These are phyloP conservation scores for Yasuhikotakia modesta DNA, from an alignment of 2,797 vertebrate species.

Conservation along the genomic window DNA sequence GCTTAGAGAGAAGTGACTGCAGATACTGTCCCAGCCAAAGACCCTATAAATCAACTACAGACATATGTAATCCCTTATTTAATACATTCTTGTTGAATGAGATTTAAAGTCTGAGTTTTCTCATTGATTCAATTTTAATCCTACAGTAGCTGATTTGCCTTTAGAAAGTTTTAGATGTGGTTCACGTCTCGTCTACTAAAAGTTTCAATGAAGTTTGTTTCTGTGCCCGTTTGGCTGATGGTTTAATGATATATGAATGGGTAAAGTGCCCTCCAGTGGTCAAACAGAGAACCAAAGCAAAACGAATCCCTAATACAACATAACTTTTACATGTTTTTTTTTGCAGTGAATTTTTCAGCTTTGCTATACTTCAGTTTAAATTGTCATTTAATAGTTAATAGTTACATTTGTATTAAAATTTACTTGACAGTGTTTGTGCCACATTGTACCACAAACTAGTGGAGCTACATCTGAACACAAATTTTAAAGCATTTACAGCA, in stretches of 20 bases:
- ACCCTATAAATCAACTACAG: conserved; percentile 3
- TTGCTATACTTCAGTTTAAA: no score
- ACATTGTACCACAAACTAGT: no score
- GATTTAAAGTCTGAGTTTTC: conserved; percentile 14
- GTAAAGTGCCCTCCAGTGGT: conserved; percentile 75
- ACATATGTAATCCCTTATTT: conserved; percentile 29
- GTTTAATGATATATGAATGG: conserved; percentile 66
- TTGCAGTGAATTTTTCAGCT: neutral
- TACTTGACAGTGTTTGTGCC: no score
- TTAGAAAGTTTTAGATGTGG: conserved; percentile 2
- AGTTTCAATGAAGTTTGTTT: conserved; percentile 13
- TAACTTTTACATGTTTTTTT: neutral
- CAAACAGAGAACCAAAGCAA: conserved; percentile 57
- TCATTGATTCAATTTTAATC: conserved; percentile 23
- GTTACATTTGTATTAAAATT: no score
- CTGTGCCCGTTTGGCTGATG: neutral
- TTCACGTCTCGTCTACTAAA: conserved; percentile 1
- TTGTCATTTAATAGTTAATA: no score
- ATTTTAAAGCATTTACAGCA: no score
- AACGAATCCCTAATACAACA: neutral
- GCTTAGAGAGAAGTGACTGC: conserved; percentile 14
- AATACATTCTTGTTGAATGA: conserved; percentile 31
- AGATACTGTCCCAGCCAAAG: conserved; percentile 10
- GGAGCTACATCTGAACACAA: no score
- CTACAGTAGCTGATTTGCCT: conserved; percentile 13